Conservation (phyloP, 2,888 invertebrate genomes). For the Brachyopa scutellaris region DNA sequence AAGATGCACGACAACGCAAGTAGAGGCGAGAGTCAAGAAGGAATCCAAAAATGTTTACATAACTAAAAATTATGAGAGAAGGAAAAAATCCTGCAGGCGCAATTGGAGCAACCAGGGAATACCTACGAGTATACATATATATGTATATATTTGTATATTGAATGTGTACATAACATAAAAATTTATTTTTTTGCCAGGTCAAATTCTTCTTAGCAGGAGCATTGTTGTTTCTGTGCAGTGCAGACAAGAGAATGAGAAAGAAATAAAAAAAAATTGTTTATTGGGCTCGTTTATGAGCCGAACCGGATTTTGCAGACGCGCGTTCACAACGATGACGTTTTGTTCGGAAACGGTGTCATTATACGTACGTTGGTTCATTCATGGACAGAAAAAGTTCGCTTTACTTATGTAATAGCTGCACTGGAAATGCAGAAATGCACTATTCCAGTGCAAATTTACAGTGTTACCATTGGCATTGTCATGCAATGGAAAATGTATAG, state of each 20-base stretch:
- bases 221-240: constrained; percentile 17
- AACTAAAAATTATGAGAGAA: constrained; percentile 27
- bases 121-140: no score
- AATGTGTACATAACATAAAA: constrained; percentile 43
- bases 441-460: constrained; percentile 23
- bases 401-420: constrained; percentile 51
- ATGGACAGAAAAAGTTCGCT: constrained; percentile 34
- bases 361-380: constrained; percentile 57
- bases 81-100: constrained; percentile 42
- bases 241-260: constrained; percentile 3
- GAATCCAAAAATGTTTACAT: constrained; percentile 46
- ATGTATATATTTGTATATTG: constrained; percentile 33
- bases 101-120: constrained; percentile 33
- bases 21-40: neutral
- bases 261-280: constrained; percentile 18
- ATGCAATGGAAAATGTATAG: no score
- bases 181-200: constrained; percentile 55
- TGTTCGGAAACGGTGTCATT: constrained; percentile 53
- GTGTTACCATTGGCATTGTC: constrained; percentile 29
- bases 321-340: constrained; percentile 54
- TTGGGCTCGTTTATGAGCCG: constrained; percentile 5
- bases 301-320: constrained; percentile 59
- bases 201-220: constrained; percentile 31
- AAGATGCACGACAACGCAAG: constrained; percentile 7
- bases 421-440: constrained; percentile 33